phyloP scores from a whole-genome alignment of 2,888 invertebrate species.

The Eucriotettix oculatus region DNA sequence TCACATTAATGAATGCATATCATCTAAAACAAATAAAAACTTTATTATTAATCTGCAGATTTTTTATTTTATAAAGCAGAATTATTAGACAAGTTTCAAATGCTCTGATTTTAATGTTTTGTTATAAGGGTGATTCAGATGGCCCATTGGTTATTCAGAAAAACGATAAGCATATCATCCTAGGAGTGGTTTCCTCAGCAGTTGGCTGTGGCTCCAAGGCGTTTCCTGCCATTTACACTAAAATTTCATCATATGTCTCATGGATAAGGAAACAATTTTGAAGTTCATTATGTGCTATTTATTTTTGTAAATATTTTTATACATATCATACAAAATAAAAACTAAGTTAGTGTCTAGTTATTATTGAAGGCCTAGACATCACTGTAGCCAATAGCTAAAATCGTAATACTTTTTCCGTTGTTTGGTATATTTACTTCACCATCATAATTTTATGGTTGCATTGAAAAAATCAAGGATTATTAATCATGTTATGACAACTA shows the following conservation, averaged over 20 bases:
- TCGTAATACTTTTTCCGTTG: too few relatives aligned
- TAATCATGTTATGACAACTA: too few relatives aligned
- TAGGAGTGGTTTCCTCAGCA: slow-evolving; percentile 16
- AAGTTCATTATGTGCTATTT: neutral
- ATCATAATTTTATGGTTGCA: too few relatives aligned
- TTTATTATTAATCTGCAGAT: neutral
- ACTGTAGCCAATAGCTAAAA: too few relatives aligned
- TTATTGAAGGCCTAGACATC: too few relatives aligned
- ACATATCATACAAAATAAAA: too few relatives aligned
- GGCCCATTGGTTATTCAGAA: slow-evolving; percentile 14
- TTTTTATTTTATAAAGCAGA: neutral
- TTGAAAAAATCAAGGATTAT: too few relatives aligned
- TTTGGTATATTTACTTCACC: too few relatives aligned
- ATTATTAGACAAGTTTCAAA: neutral
- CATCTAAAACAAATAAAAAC: neutral
- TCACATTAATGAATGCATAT: too few relatives aligned
- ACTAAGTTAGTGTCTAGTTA: too few relatives aligned
- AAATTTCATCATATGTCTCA: slow-evolving; percentile 13
- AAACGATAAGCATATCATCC: slow-evolving; percentile 9
- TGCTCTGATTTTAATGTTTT: neutral
- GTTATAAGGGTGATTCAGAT: slow-evolving; percentile 16
- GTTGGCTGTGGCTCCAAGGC: slow-evolving; percentile 14
- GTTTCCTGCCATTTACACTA: slow-evolving; percentile 16
- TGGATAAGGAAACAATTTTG: slow-evolving; percentile 11
- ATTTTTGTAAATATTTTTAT: too few relatives aligned